These are phyloP conservation scores for Hypotaenidia okinawae DNA, from an alignment of 2,797 vertebrate genomes.

Conservation along the genomic window DNA sequence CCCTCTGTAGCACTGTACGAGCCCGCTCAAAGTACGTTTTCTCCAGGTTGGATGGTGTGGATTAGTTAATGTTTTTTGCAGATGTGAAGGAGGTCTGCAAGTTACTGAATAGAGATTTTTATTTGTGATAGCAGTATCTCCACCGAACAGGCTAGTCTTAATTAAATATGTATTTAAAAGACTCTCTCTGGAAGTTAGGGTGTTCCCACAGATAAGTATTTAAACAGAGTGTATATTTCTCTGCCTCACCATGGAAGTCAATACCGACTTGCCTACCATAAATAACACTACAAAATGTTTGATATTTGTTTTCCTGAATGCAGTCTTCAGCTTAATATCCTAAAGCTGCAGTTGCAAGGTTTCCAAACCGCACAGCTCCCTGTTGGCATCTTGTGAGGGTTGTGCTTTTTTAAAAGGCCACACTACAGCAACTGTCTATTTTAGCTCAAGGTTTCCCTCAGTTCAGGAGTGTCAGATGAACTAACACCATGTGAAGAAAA, in stretches of 20 bases:
- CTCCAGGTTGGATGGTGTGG: neutral
- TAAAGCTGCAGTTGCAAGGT: neutral
- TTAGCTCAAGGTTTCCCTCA: neutral
- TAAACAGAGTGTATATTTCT: neutral
- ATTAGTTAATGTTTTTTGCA: neutral
- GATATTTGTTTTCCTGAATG: neutral
- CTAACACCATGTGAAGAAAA: neutral
- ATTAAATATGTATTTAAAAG: neutral
- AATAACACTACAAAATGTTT: neutral
- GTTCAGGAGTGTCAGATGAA: neutral
- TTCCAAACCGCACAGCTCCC: neutral
- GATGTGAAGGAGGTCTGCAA: neutral
- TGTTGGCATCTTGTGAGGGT: neutral
- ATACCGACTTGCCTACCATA: neutral
- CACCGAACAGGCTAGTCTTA: neutral
- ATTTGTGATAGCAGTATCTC: neutral
- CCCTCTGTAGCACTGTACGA: accelerated
- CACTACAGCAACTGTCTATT: neutral
- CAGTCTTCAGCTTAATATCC: neutral
- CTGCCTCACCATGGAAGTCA: neutral
- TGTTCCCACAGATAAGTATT: neutral
- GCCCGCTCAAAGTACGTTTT: neutral
- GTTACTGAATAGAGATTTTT: neutral
- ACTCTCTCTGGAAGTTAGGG: neutral
- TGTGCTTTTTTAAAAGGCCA: neutral